Evolutionary conservation across 2,113 vertebrate genomes (phyloP).

Genomic region (Prietella phreatophila): DNA sequence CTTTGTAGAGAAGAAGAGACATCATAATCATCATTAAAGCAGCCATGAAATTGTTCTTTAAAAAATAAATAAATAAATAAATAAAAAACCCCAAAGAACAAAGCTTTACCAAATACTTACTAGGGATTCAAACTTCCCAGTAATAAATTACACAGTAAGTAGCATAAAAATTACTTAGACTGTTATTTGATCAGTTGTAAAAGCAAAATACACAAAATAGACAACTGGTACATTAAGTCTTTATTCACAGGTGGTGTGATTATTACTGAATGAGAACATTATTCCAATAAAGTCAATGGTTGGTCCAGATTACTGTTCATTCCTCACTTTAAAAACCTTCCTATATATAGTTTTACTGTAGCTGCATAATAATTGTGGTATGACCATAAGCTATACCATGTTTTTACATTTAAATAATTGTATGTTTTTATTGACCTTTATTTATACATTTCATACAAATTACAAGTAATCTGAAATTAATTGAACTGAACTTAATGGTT

Average conservation of each 20-base stretch:
- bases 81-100: background rate
- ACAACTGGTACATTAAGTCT: background rate
- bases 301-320: background rate
- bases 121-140: background rate
- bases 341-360: background rate
- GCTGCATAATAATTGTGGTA: background rate
- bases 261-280: background rate
- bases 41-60: background rate
- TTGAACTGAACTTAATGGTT: background rate
- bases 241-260: conserved; percentile 7
- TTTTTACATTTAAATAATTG: background rate
- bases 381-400: background rate
- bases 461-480: background rate
- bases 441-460: too few relatives aligned
- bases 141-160: background rate
- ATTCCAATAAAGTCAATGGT: background rate
- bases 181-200: conserved; percentile 9
- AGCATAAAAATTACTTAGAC: background rate
- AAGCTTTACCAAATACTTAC: background rate
- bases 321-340: background rate
- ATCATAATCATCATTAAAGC: conserved; percentile 10
- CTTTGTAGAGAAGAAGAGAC: background rate
- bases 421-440: background rate
- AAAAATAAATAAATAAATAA: too few relatives aligned
- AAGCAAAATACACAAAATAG: background rate